Evolutionary conservation across 2,797 vertebrate species (phyloP), one percentile per base, ranked within the genome.

Genomic region (Sebastes hopkinsi): DNA sequence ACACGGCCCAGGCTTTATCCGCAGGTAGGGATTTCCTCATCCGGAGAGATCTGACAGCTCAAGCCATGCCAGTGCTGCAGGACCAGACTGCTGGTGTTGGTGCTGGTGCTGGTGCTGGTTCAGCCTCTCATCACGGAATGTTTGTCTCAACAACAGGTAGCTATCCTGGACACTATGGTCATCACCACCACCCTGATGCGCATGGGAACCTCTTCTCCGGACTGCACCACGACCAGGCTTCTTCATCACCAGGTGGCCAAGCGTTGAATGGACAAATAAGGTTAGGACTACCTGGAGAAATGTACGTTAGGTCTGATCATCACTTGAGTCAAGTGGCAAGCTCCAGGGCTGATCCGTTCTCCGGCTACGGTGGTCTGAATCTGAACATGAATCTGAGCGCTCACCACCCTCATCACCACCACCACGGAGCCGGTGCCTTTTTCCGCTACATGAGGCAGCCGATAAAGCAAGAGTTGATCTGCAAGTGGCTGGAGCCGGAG

Each of bases 101-200:
- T 38, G 36, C 36, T 38, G 36, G 36, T 93, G 93, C 96, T 74
- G 93, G 36, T 93, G 93, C 96, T 74, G 93, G 95, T 95, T 93
- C 96, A 95, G 89, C 94, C 94, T 97, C 98, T 99, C 97, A 99
- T 92, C 97, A 96, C 95, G 96, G 97, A 96, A 96, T 99, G 95
- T 99, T 99, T 99, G 96, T 99, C 95, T 98, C 97, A 95, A 98
- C 97, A 98, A 98, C 99, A 99, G 98, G 99, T 99, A 98, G 98
- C 98, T 98, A 97, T 93, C 96, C 97, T 75, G 97, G 97, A 97
- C 96, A 97, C 94, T 97, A 97, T 94, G 97, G 96, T 93, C 97
- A 97, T 92, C 96, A 97, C 94, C 95, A 97, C 92, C 96, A 97
- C 94, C 95, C 97, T 82, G 97, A 98, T 89, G 96, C 96, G 36